Conservation (phyloP, 2,797 vertebrate species). For the Gouania willdenowi region DNA sequence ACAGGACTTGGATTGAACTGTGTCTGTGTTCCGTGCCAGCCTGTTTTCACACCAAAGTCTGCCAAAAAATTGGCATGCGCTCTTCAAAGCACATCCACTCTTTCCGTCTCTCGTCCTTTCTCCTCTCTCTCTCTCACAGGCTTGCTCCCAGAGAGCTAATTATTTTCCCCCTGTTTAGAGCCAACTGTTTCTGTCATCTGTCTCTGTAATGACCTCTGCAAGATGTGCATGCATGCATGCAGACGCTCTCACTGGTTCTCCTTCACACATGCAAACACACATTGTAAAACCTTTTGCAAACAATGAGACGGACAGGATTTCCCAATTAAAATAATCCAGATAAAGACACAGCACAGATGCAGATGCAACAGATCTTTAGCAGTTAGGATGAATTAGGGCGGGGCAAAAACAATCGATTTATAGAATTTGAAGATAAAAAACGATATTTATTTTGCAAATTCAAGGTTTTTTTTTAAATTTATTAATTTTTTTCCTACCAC, state of each 20-base stretch:
- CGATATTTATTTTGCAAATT: too few relatives aligned
- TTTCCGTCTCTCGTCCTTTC: constrained; percentile 6
- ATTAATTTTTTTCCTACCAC: too few relatives aligned
- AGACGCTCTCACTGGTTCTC: constrained; percentile 15
- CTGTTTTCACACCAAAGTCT: constrained; percentile 55
- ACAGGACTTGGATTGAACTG: constrained; percentile 50
- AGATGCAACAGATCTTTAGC: constrained; percentile 3
- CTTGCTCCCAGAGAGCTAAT: constrained; percentile 55
- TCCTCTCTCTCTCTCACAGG: constrained; percentile 5
- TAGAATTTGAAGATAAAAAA: too few relatives aligned
- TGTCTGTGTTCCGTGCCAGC: constrained; percentile 49
- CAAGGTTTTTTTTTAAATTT: too few relatives aligned
- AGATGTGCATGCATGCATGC: constrained; percentile 44
- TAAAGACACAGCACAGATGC: constrained; percentile 5
- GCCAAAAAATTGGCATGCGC: constrained; percentile 50
- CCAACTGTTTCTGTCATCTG: constrained; percentile 74
- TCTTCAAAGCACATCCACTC: constrained; percentile 40
- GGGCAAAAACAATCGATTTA: too few relatives aligned
- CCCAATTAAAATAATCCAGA: background rate
- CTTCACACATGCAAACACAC: constrained; percentile 16
- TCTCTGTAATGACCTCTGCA: constrained; percentile 69
- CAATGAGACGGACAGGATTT: constrained; percentile 1
- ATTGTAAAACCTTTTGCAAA: constrained; percentile 5
- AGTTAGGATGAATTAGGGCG: background rate
- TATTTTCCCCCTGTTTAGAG: constrained; percentile 62